Percentiles rank a stretch among this genome's conserved stretches.
phyloP scores from a whole-genome alignment of 1,140 invertebrate species.

The Rhopalosiphum padi region DNA sequence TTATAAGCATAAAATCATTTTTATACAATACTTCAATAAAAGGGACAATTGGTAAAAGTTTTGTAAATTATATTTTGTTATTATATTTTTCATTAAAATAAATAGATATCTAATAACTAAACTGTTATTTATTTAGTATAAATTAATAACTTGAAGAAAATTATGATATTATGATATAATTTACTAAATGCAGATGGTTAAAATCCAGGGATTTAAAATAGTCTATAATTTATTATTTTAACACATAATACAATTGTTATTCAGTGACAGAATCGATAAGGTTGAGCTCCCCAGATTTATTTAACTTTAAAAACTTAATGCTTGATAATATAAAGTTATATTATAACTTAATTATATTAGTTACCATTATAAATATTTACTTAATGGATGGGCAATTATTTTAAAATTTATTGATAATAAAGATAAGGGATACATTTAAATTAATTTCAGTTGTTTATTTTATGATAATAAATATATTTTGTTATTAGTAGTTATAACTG shows the following conservation, averaged over 20 bases:
- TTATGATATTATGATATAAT: not conserved
- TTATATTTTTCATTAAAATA: not conserved
- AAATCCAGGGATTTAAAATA: not conserved
- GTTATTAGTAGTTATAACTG: too few relatives aligned
- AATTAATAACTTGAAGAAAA: not conserved
- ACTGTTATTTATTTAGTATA: not conserved
- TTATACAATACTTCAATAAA: too few relatives aligned
- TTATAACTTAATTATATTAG: too few relatives aligned
- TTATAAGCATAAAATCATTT: not conserved
- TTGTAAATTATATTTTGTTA: not conserved
- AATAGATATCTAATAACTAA: not conserved
- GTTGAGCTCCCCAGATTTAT: not conserved
- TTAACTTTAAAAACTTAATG: not conserved
- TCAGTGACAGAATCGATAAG: not conserved
- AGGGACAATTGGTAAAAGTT: too few relatives aligned
- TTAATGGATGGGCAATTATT: not conserved
- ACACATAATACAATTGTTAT: too few relatives aligned
- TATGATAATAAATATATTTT: not conserved
- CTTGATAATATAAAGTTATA: not conserved
- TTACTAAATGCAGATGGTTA: not conserved
- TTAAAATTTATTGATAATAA: not conserved
- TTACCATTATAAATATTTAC: not conserved
- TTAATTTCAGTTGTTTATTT: not conserved
- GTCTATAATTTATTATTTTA: too few relatives aligned
- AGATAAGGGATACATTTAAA: not conserved